phyloP scores from a whole-genome alignment of 2,113 vertebrate genomes.

The Tupaia chinensis region DNA sequence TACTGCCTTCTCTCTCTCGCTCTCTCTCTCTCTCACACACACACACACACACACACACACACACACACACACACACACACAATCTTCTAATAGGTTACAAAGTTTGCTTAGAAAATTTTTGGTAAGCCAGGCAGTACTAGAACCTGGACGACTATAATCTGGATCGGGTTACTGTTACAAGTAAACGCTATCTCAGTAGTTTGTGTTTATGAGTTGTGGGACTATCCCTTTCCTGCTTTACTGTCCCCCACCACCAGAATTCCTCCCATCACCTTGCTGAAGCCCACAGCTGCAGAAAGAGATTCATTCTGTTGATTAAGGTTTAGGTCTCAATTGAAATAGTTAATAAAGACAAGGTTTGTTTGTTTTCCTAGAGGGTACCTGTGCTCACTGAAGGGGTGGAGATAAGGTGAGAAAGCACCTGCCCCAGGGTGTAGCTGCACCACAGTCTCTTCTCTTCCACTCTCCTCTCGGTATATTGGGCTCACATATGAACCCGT shows the following conservation, averaged over 20 bases:
- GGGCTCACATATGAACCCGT: too few relatives aligned
- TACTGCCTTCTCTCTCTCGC: too few relatives aligned
- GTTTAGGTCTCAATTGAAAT: not conserved
- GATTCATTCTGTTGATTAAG: not conserved
- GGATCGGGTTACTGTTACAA: rapidly evolving
- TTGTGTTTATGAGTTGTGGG: not conserved
- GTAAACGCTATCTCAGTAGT: rapidly evolving
- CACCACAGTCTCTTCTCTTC: too few relatives aligned
- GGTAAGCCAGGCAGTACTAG: not conserved
- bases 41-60: too few relatives aligned
- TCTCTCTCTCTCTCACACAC: too few relatives aligned
- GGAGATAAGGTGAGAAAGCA: too few relatives aligned
- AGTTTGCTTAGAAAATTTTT: not conserved
- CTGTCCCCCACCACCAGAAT: not conserved
- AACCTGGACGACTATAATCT: not conserved
- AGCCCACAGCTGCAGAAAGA: not conserved
- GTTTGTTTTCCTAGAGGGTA: too few relatives aligned
- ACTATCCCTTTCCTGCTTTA: not conserved
- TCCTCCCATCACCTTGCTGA: not conserved
- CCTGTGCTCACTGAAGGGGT: too few relatives aligned
- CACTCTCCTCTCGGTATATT: too few relatives aligned
- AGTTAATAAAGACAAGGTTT: not conserved
- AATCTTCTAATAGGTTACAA: not conserved
- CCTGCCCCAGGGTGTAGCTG: too few relatives aligned
- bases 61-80: not conserved